A percentile compares a stretch with the other conserved stretches of the same genome.
These are phyloP conservation scores for Andrena dorsata DNA, from an alignment of 2,888 invertebrate genomes.

Conservation along the genomic window DNA sequence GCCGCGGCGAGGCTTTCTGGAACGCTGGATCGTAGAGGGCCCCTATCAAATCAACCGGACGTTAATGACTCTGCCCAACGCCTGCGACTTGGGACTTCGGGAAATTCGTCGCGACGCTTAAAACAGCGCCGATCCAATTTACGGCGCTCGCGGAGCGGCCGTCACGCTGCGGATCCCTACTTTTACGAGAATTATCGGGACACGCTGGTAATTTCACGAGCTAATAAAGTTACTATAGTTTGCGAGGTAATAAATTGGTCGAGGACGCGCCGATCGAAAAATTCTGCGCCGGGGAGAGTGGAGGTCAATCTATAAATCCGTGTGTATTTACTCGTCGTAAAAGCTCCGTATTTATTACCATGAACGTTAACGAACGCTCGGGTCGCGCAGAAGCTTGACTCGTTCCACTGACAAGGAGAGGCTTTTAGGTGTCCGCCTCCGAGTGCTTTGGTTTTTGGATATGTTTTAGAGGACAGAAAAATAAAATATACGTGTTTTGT, in stretches of 20 bases:
- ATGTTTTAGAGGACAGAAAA: too few relatives aligned
- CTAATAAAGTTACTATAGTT: not conserved
- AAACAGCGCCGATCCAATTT: not conserved
- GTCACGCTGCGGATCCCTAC: not conserved
- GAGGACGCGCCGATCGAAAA: not conserved
- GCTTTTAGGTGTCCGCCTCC: too few relatives aligned
- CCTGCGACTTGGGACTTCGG: not conserved
- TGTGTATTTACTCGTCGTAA: slow-evolving; percentile 1
- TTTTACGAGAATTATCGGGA: not conserved
- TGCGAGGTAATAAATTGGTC: slow-evolving; percentile 3
- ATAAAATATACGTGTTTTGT: too few relatives aligned
- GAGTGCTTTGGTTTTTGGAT: too few relatives aligned
- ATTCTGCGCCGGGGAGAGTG: not conserved
- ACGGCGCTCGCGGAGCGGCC: not conserved
- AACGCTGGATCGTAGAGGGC: not conserved
- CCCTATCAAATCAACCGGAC: not conserved
- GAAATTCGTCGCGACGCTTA: not conserved
- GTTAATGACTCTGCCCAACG: not conserved
- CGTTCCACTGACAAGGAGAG: slow-evolving; percentile 2
- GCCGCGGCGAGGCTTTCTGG: not conserved
- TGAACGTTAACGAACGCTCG: not conserved
- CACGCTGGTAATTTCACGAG: not conserved
- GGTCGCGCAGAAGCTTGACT: slow-evolving; percentile 3
- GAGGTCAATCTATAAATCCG: slow-evolving; percentile 14
- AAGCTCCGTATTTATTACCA: not conserved